Percentiles rank a stretch among this genome's conserved stretches.
phyloP scores from a whole-genome alignment of 2,113 vertebrate genomes.

The Syrmaticus mikado region DNA sequence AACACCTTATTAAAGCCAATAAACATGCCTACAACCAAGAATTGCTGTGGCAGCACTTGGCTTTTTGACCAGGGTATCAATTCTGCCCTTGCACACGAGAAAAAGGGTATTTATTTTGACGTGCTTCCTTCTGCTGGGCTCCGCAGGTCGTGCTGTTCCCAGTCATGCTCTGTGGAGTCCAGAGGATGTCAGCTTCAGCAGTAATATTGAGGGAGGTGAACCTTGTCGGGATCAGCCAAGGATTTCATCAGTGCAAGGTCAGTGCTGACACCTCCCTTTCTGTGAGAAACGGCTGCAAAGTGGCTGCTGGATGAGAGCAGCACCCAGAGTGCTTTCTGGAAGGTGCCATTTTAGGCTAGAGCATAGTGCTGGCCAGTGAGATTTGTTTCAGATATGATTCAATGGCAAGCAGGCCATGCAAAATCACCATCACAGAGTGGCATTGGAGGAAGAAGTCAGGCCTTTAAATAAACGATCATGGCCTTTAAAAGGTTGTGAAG shows the following conservation, averaged over 20 bases:
- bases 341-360: slow-evolving; percentile 13
- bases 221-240: slow-evolving; percentile 43
- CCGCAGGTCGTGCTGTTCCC: neutral
- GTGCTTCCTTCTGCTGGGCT: neutral
- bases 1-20: slow-evolving; percentile 5
- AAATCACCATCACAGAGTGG: neutral
- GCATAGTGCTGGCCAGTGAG: neutral
- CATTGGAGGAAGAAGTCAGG: neutral
- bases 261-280: slow-evolving; percentile 34
- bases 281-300: slow-evolving; percentile 34
- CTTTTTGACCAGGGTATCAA: neutral
- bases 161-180: slow-evolving; percentile 33
- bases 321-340: neutral
- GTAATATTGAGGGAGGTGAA: slow-evolving; percentile 31
- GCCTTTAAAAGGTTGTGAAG: neutral
- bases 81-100: neutral
- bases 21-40: neutral
- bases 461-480: neutral
- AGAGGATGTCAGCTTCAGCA: slow-evolving; percentile 37
- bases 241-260: slow-evolving; percentile 66
- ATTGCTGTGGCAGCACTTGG: slow-evolving; percentile 43
- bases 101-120: slow-evolving; percentile 23
- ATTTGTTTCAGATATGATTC: neutral
- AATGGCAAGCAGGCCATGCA: neutral
- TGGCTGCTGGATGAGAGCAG: neutral